These are phyloP conservation scores for Atherinosoma microstoma DNA, from an alignment of 2,797 vertebrate species.

Conservation along the genomic window DNA sequence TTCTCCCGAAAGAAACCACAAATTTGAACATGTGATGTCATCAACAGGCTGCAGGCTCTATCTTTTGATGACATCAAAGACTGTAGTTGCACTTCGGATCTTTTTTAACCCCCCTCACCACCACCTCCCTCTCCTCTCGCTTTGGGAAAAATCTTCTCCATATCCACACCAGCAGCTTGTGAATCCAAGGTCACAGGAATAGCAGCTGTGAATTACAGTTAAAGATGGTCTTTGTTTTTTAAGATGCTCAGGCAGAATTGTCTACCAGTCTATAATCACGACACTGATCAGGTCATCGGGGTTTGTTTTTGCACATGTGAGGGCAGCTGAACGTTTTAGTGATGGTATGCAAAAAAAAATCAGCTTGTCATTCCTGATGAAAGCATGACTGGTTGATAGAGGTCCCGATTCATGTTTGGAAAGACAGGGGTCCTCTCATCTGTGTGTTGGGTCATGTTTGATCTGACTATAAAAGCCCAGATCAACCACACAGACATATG, in stretches of 20 bases:
- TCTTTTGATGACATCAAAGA: constrained; percentile 66
- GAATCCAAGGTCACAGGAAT: constrained; percentile 68
- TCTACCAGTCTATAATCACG: background rate
- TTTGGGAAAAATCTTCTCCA: constrained; percentile 22
- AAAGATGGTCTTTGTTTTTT: constrained; percentile 11
- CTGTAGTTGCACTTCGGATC: constrained; percentile 52
- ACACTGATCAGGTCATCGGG: constrained; percentile 19
- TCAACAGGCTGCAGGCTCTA: constrained; percentile 52
- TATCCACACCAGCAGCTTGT: constrained; percentile 1
- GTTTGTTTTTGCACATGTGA: constrained; percentile 16
- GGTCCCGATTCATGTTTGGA: constrained; percentile 37
- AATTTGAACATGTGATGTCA: constrained; percentile 12
- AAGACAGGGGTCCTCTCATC: constrained; percentile 45
- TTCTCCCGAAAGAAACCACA: background rate
- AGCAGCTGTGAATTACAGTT: constrained; percentile 17
- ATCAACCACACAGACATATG: constrained; percentile 47
- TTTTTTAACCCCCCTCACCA: background rate
- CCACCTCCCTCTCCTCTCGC: background rate
- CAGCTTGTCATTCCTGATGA: constrained; percentile 1
- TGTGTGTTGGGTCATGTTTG: constrained; percentile 31
- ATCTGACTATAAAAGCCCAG: constrained; percentile 56
- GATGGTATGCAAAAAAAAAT: constrained; percentile 8
- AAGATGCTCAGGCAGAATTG: constrained; percentile 15
- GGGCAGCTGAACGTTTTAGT: background rate
- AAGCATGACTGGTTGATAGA: constrained; percentile 27